A percentile compares a stretch with the other conserved stretches of the same genome.
These are phyloP conservation scores for Myiotriccus ornatus DNA, from an alignment of 2,797 vertebrate species.

Conservation along the genomic window DNA sequence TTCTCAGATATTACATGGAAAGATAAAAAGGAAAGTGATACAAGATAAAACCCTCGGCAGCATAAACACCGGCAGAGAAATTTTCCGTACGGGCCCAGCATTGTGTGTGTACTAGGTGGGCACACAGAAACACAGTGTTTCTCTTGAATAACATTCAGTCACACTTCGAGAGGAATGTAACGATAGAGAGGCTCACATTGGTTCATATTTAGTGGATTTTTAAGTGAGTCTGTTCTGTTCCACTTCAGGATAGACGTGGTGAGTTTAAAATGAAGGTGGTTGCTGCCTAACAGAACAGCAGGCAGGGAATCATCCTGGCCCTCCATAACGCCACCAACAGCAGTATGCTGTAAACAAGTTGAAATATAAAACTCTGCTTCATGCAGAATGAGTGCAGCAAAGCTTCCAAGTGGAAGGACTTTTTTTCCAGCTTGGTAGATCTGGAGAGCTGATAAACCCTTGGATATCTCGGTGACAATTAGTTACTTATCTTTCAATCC, in stretches of 20 bases:
- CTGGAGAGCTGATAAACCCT: constrained; percentile 57
- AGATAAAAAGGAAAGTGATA: neutral
- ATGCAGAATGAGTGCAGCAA: neutral
- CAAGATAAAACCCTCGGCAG: neutral
- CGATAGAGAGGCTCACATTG: neutral
- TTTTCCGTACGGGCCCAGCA: neutral
- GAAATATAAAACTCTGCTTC: neutral
- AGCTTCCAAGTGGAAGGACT: constrained; percentile 11
- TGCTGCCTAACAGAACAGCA: neutral
- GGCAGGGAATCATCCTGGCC: neutral
- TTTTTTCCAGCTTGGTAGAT: constrained; percentile 28
- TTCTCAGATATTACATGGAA: neutral
- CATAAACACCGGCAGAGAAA: neutral
- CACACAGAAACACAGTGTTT: neutral
- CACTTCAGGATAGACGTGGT: neutral
- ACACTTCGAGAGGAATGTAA: neutral
- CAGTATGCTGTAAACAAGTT: neutral
- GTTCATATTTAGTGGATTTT: neutral
- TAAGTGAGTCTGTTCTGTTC: neutral
- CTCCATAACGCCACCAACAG: neutral
- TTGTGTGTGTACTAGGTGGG: neutral
- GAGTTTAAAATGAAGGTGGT: neutral
- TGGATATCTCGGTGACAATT: constrained; percentile 57
- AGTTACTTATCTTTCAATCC: constrained; percentile 70
- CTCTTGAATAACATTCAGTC: neutral